Base-by-base conservation (phyloP, 2,888 invertebrate genomes). In the Caenorhabditis imperialis region DNA sequence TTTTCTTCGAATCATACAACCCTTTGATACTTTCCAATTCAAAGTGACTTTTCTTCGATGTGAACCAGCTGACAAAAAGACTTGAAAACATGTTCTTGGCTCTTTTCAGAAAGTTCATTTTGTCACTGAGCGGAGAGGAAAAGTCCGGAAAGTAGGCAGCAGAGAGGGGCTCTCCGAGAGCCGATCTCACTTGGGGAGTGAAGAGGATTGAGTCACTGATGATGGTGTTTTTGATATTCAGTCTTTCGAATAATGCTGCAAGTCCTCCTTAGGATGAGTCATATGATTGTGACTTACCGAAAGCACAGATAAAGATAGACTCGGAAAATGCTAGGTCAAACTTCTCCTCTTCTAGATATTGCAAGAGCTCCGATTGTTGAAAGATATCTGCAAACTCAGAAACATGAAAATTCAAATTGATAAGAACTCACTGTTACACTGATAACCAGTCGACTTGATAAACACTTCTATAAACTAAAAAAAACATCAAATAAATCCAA, bases 251-350 rank as follows among this genome's bases (percentile, higher is more conserved):
- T 0, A 74, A 18, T 5, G 47, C 44, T 57, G 45, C 45, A 38
- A 37, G 23, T n/a, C n/a, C n/a, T n/a, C n/a, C n/a, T n/a, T n/a
- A n/a, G n/a, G n/a, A n/a, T n/a, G n/a, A n/a, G n/a, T n/a, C n/a
- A n/a, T n/a, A n/a, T n/a, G n/a, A n/a, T n/a, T n/a, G n/a, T n/a
- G n/a, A n/a, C n/a, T n/a, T n/a, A n/a, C n/a, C 74, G n/a, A 58
- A 76, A 25, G 48, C 61, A 7, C 61, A 48, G 22, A 54, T 6
- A 23, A 60, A 62, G 1, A 76, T 27, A 0, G 65, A 54, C 25
- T 76, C 72, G 7, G 50, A 16, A 40, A 72, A 58, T 14, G 27
- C 72, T 1, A 76, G 40, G 47, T 76, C 76, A 33, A 67, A 76
- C 6, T 67, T 50, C 23, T 72, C 69, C 1, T 57, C 27, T 27